phyloP scores from a whole-genome alignment of 2,888 invertebrate genomes.

The Catocala nupta region DNA sequence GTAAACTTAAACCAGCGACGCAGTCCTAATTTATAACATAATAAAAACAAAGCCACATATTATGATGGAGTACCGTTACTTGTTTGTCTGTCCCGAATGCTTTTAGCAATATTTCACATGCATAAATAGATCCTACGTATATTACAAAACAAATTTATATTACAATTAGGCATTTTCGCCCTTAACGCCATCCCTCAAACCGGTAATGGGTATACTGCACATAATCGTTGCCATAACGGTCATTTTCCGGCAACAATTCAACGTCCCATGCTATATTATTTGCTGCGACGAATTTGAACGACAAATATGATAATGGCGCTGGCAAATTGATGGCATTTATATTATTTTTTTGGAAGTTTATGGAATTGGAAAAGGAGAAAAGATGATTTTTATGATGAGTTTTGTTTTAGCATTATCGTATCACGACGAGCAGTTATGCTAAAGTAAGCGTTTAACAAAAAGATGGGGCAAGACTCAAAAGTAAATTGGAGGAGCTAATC shows the following conservation, averaged over 20 bases:
- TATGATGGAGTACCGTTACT: too few species aligned
- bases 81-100: too few species aligned
- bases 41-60: too few species aligned
- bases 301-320: slow-evolving; percentile 46
- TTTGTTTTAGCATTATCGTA: too few species aligned
- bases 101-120: not conserved
- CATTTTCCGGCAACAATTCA: slow-evolving; percentile 33
- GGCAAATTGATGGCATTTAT: slow-evolving; percentile 27
- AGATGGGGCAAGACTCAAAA: too few species aligned
- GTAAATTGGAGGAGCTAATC: too few species aligned
- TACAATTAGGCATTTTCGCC: slow-evolving; percentile 23
- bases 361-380: not conserved
- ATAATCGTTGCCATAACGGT: slow-evolving; percentile 32
- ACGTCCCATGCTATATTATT: slow-evolving; percentile 34
- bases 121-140: not conserved
- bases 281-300: slow-evolving; percentile 33
- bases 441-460: too few species aligned
- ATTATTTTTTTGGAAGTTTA: slow-evolving; percentile 6
- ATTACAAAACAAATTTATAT: not conserved
- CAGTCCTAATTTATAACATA: too few species aligned
- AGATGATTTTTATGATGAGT: not conserved
- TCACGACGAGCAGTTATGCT: too few species aligned
- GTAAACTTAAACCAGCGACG: too few species aligned
- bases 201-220: slow-evolving; percentile 21
- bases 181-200: slow-evolving; percentile 24